These are phyloP conservation scores for Leptinotarsa lineolata DNA, from an alignment of 1,140 invertebrate species.

Conservation along the genomic window DNA sequence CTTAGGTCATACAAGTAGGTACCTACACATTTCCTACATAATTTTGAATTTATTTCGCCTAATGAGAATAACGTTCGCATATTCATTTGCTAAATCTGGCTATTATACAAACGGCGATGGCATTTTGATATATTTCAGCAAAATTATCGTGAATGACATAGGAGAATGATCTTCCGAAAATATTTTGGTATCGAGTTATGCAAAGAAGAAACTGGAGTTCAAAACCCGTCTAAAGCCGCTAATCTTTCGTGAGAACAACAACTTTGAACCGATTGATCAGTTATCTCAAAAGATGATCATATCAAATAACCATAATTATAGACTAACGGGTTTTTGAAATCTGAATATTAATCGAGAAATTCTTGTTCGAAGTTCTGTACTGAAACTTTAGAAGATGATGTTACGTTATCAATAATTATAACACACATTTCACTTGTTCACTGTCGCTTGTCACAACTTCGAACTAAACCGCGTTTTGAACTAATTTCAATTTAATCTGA, in stretches of 20 bases:
- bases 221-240: not conserved
- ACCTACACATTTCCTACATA: slow-evolving; percentile 18
- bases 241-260: too few species aligned
- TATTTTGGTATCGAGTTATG: not conserved
- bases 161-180: not conserved
- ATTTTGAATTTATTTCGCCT: slow-evolving; percentile 14
- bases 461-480: too few species aligned
- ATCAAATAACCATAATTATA: not conserved
- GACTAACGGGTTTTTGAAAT: slow-evolving; percentile 3
- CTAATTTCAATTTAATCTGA: too few species aligned
- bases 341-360: not conserved
- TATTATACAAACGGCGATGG: not conserved
- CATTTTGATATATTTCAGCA: not conserved
- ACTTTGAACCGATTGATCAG: too few species aligned
- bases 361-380: not conserved
- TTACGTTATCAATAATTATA: too few species aligned
- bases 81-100: not conserved
- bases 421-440: too few species aligned
- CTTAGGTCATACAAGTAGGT: slow-evolving; percentile 5
- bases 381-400: too few species aligned
- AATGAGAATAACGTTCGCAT: not conserved
- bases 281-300: too few species aligned
- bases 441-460: too few species aligned
- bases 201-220: not conserved
- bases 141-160: not conserved